Evolutionary conservation across 2,888 invertebrate species (phyloP).

Genomic region (Drosophila anomalata): DNA sequence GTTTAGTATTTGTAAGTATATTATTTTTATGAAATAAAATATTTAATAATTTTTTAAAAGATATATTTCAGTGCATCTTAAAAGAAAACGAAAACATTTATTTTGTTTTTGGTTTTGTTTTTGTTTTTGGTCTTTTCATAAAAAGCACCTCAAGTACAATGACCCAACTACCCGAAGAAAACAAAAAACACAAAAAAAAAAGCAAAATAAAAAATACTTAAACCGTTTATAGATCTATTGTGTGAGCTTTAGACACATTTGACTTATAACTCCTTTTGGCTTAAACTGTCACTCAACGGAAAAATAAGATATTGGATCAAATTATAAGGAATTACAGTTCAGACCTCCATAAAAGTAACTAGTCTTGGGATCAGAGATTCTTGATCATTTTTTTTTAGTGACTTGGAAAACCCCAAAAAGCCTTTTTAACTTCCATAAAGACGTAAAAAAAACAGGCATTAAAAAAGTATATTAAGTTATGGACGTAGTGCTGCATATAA

Average conservation of each 20-base stretch:
- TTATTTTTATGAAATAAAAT: background rate
- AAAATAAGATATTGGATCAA: slow-evolving; percentile 30
- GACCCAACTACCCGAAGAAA: slow-evolving; percentile 40
- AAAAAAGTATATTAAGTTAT: background rate
- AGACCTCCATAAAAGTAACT: background rate
- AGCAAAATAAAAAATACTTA: slow-evolving; percentile 28
- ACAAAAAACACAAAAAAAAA: background rate
- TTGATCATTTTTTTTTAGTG: background rate
- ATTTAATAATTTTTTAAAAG: background rate
- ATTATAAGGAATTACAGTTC: slow-evolving; percentile 18
- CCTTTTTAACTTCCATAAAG: background rate
- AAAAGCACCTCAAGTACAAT: slow-evolving; percentile 61
- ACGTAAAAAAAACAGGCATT: background rate
- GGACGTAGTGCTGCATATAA: slow-evolving; percentile 19
- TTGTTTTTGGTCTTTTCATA: slow-evolving; percentile 9
- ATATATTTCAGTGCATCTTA: slow-evolving; percentile 6
- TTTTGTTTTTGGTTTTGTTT: background rate
- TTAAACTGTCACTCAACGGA: slow-evolving; percentile 43
- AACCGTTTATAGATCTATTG: slow-evolving; percentile 42
- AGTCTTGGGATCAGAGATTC: background rate
- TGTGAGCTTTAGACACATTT: slow-evolving; percentile 7
- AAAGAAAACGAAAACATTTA: slow-evolving; percentile 58
- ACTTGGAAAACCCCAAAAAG: background rate
- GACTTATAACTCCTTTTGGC: slow-evolving; percentile 13
- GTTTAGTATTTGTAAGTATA: background rate